A percentile compares a stretch with the other conserved stretches of the same genome.
Evolutionary conservation across 2,797 vertebrate genomes (phyloP).

Genomic region (Darevskia mixta): DNA sequence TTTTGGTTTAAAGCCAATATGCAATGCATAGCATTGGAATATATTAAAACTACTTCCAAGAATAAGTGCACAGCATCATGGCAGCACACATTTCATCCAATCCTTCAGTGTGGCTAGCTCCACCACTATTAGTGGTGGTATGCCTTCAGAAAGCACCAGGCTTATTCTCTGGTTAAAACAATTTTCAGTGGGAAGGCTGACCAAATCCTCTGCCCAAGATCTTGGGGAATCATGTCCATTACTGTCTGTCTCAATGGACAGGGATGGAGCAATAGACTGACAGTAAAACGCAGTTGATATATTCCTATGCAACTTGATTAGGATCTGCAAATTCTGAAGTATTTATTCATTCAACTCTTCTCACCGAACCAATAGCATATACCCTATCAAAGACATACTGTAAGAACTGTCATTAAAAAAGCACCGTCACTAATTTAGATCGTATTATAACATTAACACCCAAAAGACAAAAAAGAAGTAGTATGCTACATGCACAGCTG

Average conservation of each 20-base stretch:
- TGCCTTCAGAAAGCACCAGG: neutral
- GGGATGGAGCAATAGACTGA: slow-evolving; percentile 1
- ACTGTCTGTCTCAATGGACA: neutral
- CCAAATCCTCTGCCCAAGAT: neutral
- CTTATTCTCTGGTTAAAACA: neutral
- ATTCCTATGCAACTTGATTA: neutral
- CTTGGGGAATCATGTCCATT: neutral
- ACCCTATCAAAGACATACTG: neutral
- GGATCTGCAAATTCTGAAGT: neutral
- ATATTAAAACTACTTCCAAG: neutral
- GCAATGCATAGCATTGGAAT: neutral
- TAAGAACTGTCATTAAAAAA: neutral
- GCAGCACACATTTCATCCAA: neutral
- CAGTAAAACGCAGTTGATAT: neutral
- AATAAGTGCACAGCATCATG: neutral
- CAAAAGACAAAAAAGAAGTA: neutral
- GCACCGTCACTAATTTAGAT: no score
- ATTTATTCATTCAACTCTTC: neutral
- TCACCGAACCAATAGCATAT: neutral
- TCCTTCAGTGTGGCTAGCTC: no score
- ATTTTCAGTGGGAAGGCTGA: neutral
- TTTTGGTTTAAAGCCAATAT: neutral
- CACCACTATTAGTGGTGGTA: neutral
- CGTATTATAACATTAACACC: neutral
- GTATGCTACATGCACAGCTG: neutral